Conservation (phyloP, 92 coral and sea anemone species). For the Meandrina meandrites region DNA sequence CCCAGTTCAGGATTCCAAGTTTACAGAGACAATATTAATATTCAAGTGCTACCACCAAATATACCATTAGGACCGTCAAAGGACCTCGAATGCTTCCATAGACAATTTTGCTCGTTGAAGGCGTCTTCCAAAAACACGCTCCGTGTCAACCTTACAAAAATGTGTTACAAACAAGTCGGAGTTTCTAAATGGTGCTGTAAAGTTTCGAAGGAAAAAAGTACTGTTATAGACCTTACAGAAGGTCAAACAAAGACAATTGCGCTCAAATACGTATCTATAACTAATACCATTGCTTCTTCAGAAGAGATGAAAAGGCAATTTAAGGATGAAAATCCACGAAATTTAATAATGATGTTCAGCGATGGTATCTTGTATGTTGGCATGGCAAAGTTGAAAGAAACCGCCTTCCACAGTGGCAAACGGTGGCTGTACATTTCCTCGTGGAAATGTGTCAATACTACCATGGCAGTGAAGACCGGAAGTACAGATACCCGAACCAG, state of each 20-base stretch:
- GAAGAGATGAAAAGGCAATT: constrained; percentile 12
- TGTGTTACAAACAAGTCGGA: constrained; percentile 35
- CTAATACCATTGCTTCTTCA: constrained; percentile 6
- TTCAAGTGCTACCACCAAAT: not conserved
- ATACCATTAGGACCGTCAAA: constrained; percentile 21
- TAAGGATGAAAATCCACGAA: constrained; percentile 36
- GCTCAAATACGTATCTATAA: constrained; percentile 28
- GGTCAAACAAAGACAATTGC: constrained; percentile 30
- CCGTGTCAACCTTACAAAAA: constrained; percentile 27
- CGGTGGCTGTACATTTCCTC: constrained; percentile 13
- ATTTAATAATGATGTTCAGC: constrained; percentile 17
- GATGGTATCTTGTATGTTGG: constrained; percentile 13
- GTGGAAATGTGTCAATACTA: constrained; percentile 12
- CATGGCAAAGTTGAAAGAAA: constrained; percentile 18
- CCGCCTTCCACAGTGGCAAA: constrained; percentile 8
- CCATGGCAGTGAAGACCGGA: constrained; percentile 3
- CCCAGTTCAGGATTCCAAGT: constrained; percentile 1
- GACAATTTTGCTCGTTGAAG: constrained; percentile 20
- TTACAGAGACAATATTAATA: constrained; percentile 4
- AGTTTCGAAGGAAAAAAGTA: constrained; percentile 6
- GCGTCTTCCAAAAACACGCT: constrained; percentile 15
- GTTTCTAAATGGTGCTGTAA: constrained; percentile 28
- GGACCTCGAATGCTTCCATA: constrained; percentile 17
- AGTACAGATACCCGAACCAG: not conserved
- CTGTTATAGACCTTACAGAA: constrained; percentile 34